Evolutionary conservation across 1,140 invertebrate species (phyloP).

Genomic region (Homalodisca vitripennis): DNA sequence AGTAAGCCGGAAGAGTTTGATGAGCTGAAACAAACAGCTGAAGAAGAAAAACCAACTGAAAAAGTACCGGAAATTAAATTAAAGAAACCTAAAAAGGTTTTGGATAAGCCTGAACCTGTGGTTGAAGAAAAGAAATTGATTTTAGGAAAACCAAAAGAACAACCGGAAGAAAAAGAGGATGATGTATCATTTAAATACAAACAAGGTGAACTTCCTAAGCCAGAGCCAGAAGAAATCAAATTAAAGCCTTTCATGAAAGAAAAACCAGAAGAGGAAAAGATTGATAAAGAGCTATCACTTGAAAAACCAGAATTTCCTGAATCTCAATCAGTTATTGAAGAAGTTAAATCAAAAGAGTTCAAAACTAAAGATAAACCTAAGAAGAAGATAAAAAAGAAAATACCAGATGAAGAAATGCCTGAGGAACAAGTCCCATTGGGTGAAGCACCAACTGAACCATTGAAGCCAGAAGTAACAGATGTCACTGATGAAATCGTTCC

Average conservation of each 20-base stretch:
- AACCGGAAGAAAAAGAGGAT: conserved; percentile 29
- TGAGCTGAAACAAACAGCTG: conserved; percentile 19
- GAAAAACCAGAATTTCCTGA: conserved; percentile 18
- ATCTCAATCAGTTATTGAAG: conserved; percentile 16
- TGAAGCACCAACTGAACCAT: conserved; percentile 44
- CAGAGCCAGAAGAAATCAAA: conserved; percentile 26
- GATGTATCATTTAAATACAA: conserved; percentile 37
- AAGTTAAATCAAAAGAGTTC: conserved; percentile 29
- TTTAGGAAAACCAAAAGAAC: conserved; percentile 38
- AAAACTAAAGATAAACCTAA: conserved; percentile 17
- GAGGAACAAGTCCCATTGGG: neutral
- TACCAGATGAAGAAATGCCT: conserved; percentile 32
- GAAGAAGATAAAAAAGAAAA: conserved; percentile 35
- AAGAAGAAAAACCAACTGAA: conserved; percentile 29
- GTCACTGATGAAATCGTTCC: conserved; percentile 18
- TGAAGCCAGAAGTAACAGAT: conserved; percentile 39
- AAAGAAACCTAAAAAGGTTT: conserved; percentile 15
- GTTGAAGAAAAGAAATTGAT: conserved; percentile 34
- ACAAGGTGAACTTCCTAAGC: conserved; percentile 29
- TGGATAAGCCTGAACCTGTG: conserved; percentile 29
- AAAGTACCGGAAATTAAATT: conserved; percentile 25
- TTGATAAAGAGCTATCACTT: neutral
- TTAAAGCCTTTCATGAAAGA: conserved; percentile 40
- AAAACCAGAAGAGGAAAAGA: conserved; percentile 30
- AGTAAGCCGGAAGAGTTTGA: conserved; percentile 15